These are phyloP conservation scores for Heteromurus nitidus DNA, from an alignment of 2,888 invertebrate species.

Conservation along the genomic window DNA sequence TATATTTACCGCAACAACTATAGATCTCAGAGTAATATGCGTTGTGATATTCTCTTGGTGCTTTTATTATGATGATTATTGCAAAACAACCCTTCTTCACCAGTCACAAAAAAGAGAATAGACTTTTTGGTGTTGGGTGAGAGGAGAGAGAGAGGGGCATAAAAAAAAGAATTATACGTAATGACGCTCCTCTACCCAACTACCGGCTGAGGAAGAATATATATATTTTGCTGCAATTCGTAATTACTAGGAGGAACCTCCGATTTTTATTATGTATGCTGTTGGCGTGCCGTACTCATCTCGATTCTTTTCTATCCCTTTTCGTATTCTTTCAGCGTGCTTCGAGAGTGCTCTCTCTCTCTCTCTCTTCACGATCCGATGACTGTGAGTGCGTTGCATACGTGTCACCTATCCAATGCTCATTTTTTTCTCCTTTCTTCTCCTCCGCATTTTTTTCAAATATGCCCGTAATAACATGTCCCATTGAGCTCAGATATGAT, in stretches of 20 bases:
- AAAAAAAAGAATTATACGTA: constrained; percentile 7
- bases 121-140: constrained; percentile 5
- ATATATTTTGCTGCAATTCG: constrained; percentile 28
- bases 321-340: constrained; percentile 15
- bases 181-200: background rate
- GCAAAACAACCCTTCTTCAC: constrained; percentile 51
- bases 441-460: constrained; percentile 12
- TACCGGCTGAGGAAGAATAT: background rate
- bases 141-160: constrained; percentile 29
- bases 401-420: constrained; percentile 46
- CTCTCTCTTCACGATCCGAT: background rate
- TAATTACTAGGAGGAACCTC: constrained; percentile 56
- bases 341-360: background rate
- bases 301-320: constrained; percentile 45
- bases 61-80: constrained; percentile 43
- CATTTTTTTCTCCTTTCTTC: constrained; percentile 26
- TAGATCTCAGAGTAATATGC: constrained; percentile 8
- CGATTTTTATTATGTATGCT: constrained; percentile 61
- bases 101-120: constrained; percentile 2
- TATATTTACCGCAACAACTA: constrained; percentile 45
- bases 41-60: background rate
- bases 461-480: constrained; percentile 34
- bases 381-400: background rate
- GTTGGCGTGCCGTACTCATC: constrained; percentile 54
- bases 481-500: constrained; percentile 35